phyloP scores from a whole-genome alignment of 2,888 invertebrate genomes.

The Graphium colonna region DNA sequence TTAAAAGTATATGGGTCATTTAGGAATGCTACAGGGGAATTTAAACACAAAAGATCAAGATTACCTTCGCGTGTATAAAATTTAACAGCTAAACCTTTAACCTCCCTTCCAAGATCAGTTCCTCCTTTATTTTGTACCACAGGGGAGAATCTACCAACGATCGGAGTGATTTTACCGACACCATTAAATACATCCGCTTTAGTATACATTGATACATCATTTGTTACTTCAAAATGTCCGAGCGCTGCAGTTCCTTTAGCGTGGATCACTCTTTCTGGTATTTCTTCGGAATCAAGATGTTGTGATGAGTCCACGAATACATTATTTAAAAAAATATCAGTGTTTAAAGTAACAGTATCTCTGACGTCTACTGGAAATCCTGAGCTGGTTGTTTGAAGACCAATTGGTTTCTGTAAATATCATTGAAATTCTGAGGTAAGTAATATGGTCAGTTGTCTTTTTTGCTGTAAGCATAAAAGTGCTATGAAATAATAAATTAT shows the following conservation, averaged over 20 bases:
- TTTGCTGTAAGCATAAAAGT: not conserved
- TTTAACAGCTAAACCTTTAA: constrained; percentile 92
- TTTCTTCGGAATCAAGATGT: constrained; percentile 90
- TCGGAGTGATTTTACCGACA: constrained; percentile 87
- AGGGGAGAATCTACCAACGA: constrained; percentile 87
- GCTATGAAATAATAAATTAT: too few relatives aligned
- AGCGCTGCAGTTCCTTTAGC: constrained; percentile 95
- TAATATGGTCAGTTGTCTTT: not conserved
- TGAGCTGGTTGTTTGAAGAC: constrained; percentile 83
- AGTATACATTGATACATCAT: constrained; percentile 87
- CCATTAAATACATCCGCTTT: constrained; percentile 87
- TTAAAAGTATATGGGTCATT: constrained; percentile 91
- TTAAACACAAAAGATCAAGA: constrained; percentile 92
- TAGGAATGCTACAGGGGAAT: constrained; percentile 92
- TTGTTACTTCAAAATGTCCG: constrained; percentile 90
- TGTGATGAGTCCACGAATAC: constrained; percentile 54
- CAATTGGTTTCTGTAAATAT: constrained; percentile 65
- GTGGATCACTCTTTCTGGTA: constrained; percentile 94
- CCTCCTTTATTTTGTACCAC: constrained; percentile 90
- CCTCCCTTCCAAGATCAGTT: constrained; percentile 89
- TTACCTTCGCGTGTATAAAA: constrained; percentile 94
- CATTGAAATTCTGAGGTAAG: not conserved
- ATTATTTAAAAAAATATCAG: constrained; percentile 56
- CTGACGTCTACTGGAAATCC: constrained; percentile 88
- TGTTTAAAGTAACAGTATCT: constrained; percentile 87